A percentile compares a stretch with the other conserved stretches of the same genome.
Evolutionary conservation across 2,888 invertebrate species (phyloP).

Genomic region (Sclerodermus sp.): DNA sequence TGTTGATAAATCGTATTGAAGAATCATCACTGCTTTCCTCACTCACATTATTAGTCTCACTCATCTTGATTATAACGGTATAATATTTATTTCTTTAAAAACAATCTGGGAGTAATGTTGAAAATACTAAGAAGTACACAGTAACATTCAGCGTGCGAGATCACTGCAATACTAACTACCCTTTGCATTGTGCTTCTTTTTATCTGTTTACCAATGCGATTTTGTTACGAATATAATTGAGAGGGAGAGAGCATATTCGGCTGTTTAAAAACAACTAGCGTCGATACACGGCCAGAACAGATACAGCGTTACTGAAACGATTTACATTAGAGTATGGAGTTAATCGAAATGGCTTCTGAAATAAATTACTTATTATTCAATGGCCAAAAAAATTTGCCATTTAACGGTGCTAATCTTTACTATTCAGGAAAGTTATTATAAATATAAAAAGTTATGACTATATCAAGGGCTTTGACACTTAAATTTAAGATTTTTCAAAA

Average conservation of each 20-base stretch:
- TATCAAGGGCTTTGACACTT: constrained; percentile 11
- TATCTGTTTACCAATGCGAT: constrained; percentile 4
- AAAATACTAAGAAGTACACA: constrained; percentile 3
- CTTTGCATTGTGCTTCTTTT: background rate
- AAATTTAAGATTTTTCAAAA: constrained; percentile 8
- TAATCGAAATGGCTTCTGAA: constrained; percentile 6
- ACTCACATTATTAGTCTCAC: constrained; percentile 12
- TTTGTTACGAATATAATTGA: constrained; percentile 7
- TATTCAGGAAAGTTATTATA: constrained; percentile 14
- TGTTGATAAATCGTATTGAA: constrained; percentile 17
- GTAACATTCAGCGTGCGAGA: constrained; percentile 2
- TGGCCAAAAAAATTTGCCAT: constrained; percentile 13
- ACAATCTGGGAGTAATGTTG: constrained; percentile 3
- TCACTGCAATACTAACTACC: background rate
- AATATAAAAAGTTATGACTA: constrained; percentile 13
- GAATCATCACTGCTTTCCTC: constrained; percentile 15
- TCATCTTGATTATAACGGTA: constrained; percentile 20
- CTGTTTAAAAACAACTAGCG: constrained; percentile 1
- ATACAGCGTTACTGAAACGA: constrained; percentile 5
- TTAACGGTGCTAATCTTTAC: constrained; percentile 12
- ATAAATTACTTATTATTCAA: constrained; percentile 11
- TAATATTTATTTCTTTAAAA: constrained; percentile 15
- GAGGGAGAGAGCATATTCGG: constrained; percentile 7
- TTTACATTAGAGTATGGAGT: constrained; percentile 13
- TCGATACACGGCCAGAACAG: constrained; percentile 1